Base-by-base conservation (phyloP, 2,797 vertebrate genomes). In the Chlorospingus flavigularis region DNA sequence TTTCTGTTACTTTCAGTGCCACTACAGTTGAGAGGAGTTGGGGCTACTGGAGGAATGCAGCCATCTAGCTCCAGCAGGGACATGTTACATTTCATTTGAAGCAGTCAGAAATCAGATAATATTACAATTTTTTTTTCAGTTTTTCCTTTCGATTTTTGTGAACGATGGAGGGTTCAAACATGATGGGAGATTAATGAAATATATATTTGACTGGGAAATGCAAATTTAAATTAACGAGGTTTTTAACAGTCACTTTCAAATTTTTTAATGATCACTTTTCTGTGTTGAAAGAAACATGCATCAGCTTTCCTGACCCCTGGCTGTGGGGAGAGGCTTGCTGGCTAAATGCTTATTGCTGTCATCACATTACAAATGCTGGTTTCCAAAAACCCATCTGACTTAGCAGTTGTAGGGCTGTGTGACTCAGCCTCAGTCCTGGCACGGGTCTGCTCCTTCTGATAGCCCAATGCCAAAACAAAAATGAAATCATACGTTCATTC, bases 361-460 rank as follows among this genome's bases (percentile, higher is more conserved):
- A 31, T 50, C 87, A 18, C 33, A 2, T 76, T 88, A 26, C 84
- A 71, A 71, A 63, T 28, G 57, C 20, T 8, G 11, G 9, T 30
- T 72, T 84, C 95, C 71, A 58, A 68, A 95, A 79, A 45, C 45
- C 17, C 3, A 9, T 43, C 28, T 39, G 62, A 39, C 79, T 51
- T 73, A 43, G 63, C 68, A 55, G 35, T 17, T 37, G 37, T n/a
- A 17, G 77, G 66, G 53, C 70, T 68, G 5, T 17, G 31, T 88
- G 30, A 11, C 70, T 71, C n/a, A 91, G 62, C 93, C 96, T 95
- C 94, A 87, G 94, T 97, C 97, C 96, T 94, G 95, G 83, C 95
- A 72, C 24, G 13, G 78, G 54, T 74, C 95, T 60, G 58, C 65
- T 66, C 17, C 51, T 89, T 92, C 94, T 76, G 50, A n/a, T 79